These are phyloP conservation scores for Lagopus muta DNA, from an alignment of 2,113 vertebrate species.

Conservation along the genomic window DNA sequence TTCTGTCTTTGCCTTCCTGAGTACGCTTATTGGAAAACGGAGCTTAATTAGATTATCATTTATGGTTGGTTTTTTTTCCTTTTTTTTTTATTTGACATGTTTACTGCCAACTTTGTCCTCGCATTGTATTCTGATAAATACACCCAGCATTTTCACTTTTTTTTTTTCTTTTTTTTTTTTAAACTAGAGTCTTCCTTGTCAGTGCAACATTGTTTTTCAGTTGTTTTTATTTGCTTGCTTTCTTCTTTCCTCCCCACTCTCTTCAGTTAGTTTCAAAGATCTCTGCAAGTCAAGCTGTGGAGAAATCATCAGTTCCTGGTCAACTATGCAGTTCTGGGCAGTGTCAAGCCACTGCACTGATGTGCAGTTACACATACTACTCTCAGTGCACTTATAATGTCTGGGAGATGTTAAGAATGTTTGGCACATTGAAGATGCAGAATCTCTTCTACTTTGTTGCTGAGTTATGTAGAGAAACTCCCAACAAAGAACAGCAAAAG, in stretches of 20 bases:
- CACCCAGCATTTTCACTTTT: neutral
- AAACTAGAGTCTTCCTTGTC: neutral
- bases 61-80: neutral
- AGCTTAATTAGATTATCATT: neutral
- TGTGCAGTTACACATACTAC: neutral
- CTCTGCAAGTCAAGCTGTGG: neutral
- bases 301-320: neutral
- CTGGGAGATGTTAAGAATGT: neutral
- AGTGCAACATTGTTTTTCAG: rapidly evolving
- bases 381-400: neutral
- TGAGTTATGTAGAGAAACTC: neutral
- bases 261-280: neutral
- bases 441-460: neutral
- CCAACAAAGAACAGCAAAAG: neutral
- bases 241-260: neutral
- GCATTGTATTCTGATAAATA: neutral
- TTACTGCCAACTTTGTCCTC: neutral
- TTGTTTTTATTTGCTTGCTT: neutral
- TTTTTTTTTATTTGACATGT: neutral
- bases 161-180: neutral
- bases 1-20: neutral
- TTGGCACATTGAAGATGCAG: neutral
- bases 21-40: neutral
- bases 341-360: neutral
- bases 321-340: neutral